A percentile compares a stretch with the other conserved stretches of the same genome.
phyloP scores from a whole-genome alignment of 92 coral and sea anemone genomes.

The Bergia sp. region DNA sequence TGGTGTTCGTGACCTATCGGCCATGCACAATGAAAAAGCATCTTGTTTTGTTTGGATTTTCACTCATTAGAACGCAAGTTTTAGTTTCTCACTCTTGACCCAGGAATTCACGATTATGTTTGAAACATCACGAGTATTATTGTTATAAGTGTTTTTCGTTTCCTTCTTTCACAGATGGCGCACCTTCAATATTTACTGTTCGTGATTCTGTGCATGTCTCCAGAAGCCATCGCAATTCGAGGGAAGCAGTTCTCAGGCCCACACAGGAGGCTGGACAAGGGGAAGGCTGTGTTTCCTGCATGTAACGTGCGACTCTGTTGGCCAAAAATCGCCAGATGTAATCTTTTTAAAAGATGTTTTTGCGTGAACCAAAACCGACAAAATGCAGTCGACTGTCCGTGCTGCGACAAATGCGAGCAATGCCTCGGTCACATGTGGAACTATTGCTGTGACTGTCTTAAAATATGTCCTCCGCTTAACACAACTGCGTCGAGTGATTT shows the following conservation, averaged over 20 bases:
- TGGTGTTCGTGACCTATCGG: background rate
- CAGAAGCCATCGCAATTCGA: background rate
- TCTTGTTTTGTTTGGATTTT: background rate
- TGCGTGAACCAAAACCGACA: background rate
- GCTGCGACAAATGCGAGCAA: conserved; percentile 67
- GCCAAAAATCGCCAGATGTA: conserved; percentile 18
- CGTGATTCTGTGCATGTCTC: background rate
- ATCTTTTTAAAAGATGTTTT: background rate
- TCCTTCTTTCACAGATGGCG: background rate
- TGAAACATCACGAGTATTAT: too few species aligned
- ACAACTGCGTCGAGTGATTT: conserved; percentile 17
- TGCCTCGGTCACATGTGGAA: conserved; percentile 74
- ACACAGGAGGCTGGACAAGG: background rate
- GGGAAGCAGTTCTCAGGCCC: conserved; percentile 1
- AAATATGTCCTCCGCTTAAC: conserved; percentile 55
- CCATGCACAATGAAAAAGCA: background rate
- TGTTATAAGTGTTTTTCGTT: background rate
- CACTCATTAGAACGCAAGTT: background rate
- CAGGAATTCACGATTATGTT: background rate
- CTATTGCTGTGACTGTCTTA: conserved; percentile 74
- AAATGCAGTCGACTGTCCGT: conserved; percentile 37
- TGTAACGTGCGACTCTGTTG: conserved; percentile 14
- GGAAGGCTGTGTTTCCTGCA: background rate
- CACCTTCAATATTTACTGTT: background rate
- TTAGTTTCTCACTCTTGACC: background rate